Base-by-base conservation (phyloP, 2,888 invertebrate genomes). In the Ophraella communa region DNA sequence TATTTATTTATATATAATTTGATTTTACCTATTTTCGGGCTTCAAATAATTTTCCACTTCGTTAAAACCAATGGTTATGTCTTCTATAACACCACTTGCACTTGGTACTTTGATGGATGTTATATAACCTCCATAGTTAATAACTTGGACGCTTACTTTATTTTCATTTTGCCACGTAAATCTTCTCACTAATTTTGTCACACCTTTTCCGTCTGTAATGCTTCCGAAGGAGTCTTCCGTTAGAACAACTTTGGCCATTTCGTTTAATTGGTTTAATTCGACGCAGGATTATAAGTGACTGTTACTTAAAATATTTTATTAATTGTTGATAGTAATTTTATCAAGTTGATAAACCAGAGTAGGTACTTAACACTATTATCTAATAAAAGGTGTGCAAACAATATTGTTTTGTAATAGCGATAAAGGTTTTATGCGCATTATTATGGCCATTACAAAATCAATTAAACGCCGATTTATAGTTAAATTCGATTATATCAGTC, bases 41-140 rank as follows among this genome's bases (percentile, higher is more conserved):
- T 67, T 73, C 85, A 90, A 21, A 20, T 70, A 70, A 1, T 94
- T 94, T 84, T 90, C 86, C 71, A 95, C 83, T 59, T 89, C 86
- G 79, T 94, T 93, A 76, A 91, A 95, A 17, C 96, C 96, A 59
- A 94, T 87, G 0, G 91, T 87, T 5, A 96, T 85, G 77, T 96
- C 95, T 20, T 87, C 90, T 4, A 91, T 76, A 5, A 85, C 82
- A 35, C 93, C 93, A 76, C 87, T 83, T 68, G 85, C 88, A 49
- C 94, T 92, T 0, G 93, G 93, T 1, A 90, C 87, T 77, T 87
- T 86, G 11, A 96, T 85, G 20, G 89, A 85, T 0, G 90, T 91
- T 62, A 96, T 88, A 1, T 92, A 91, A 1, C 94, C 95, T 24
- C 96, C 96, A 73, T 91, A 92, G 11, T 89, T 89, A 61, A 94